Evolutionary conservation across 2,888 invertebrate species (phyloP), one percentile per base, ranked within the genome.

Genomic region (Folsomia candida): DNA sequence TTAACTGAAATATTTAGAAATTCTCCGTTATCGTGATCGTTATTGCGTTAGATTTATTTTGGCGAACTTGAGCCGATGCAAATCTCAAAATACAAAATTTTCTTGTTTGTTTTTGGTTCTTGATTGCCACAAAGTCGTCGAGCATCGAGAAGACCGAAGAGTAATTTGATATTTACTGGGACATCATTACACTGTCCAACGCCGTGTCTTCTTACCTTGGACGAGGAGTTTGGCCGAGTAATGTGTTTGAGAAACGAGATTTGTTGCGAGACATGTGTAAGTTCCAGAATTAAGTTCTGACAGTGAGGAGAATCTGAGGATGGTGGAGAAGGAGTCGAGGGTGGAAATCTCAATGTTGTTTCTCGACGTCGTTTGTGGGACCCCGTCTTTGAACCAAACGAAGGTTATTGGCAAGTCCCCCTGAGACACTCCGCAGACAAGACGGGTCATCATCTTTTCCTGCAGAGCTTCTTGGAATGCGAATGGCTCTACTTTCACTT

Each of bases 401-500:
- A 92, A 89, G 82, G 88, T 87, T 79, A 93, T 86, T 79, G 92
- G 92, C 81, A 89, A 88, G 85, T 92, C 92, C 81, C 92, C 91
- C 82, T 88, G 87, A 84, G 89, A 89, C 82, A 91, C 90, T 83
- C 90, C 90, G 86, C 91, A 91, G 83, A 91, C 89, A 83, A 90
- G 89, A 84, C 90, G 88, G 80, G 91, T 91, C 84, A 90, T 88
- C 89, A 90, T 90, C 85, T 90, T 90, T 86, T 91, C 90, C 83
- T 89, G 88, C 83, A 91, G 88, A 84, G 90, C 90, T 86, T 90
- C 90, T 88, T 90, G 89, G 87, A 91, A 91, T 86, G 87, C 88
- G 88, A 91, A 91, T 86, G 91, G 90, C 87, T 90, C 90, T 88
- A 91, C 90, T 87, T 89, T 89, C n/a, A n/a, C n/a, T n/a, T n/a